Conservation (phyloP, 2,888 invertebrate species). For the Megaustenia siamemsis region DNA sequence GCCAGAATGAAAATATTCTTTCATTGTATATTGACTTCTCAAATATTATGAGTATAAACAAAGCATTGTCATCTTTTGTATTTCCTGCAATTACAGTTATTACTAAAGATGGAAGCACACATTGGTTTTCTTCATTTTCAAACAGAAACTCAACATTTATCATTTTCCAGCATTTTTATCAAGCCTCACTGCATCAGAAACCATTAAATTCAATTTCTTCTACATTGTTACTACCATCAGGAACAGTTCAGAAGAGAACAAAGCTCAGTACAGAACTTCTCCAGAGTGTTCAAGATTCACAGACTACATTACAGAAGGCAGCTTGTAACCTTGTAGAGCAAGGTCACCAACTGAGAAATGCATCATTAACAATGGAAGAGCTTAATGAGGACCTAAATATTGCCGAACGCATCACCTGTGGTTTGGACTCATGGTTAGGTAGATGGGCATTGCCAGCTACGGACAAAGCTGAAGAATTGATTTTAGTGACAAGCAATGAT, state of each 20-base stretch:
- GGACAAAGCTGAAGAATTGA: conserved; percentile 60
- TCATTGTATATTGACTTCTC: conserved; percentile 57
- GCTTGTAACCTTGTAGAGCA: conserved; percentile 64
- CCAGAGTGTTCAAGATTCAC: conserved; percentile 66
- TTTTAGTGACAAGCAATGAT: conserved; percentile 62
- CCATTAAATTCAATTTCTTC: not conserved
- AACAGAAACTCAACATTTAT: conserved; percentile 64
- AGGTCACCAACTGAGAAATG: conserved; percentile 66
- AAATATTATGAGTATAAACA: conserved; percentile 64
- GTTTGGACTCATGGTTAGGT: conserved; percentile 71
- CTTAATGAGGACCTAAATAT: conserved; percentile 70
- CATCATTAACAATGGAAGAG: conserved; percentile 65
- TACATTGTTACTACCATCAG: not conserved
- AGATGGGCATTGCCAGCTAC: conserved; percentile 65
- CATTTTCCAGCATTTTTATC: conserved; percentile 66
- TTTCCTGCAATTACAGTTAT: conserved; percentile 67
- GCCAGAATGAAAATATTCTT: not conserved
- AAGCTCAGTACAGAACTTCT: conserved; percentile 67
- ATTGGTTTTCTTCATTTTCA: conserved; percentile 71
- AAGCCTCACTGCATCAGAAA: conserved; percentile 50
- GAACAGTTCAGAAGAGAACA: conserved; percentile 49
- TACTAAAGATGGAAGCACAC: conserved; percentile 57
- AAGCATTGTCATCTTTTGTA: conserved; percentile 66
- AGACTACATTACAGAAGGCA: conserved; percentile 66
- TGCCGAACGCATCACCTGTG: conserved; percentile 65